These are phyloP conservation scores for Onychorhynchus coronatus DNA, from an alignment of 2,113 vertebrate species.

Conservation along the genomic window DNA sequence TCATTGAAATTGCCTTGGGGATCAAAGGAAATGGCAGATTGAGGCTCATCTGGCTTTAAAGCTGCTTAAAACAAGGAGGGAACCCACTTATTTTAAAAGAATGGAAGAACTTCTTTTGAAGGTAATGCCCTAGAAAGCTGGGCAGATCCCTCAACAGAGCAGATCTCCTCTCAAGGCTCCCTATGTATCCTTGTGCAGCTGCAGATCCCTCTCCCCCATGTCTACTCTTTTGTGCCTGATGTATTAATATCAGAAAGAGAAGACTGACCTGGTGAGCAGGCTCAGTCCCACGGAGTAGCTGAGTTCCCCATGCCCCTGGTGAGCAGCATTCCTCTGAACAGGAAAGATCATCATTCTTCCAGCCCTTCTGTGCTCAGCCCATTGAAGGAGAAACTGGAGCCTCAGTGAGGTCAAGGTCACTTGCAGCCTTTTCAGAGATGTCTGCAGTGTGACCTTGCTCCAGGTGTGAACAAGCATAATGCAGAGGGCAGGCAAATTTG, in stretches of 20 bases:
- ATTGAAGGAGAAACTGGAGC: not conserved
- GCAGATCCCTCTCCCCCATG: not conserved
- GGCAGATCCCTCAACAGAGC: not conserved
- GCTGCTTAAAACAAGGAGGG: not conserved
- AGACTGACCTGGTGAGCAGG: accelerated
- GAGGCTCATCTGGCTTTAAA: not conserved
- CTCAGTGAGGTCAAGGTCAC: not conserved
- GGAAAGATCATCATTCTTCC: not conserved
- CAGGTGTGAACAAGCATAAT: not conserved
- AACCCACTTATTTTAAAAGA: not conserved
- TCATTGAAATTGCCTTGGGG: too few species aligned
- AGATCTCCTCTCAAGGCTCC: not conserved
- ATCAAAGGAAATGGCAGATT: not conserved
- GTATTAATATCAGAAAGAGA: not conserved
- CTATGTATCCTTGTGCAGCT: not conserved
- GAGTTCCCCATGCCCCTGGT: accelerated
- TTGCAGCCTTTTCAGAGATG: not conserved
- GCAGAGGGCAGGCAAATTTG: not conserved
- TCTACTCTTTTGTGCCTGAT: accelerated
- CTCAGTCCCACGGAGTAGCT: not conserved
- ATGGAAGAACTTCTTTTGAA: not conserved
- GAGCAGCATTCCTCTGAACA: accelerated
- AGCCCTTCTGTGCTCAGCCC: not conserved
- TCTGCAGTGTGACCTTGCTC: accelerated
- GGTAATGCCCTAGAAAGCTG: not conserved